A percentile compares a stretch with the other conserved stretches of the same genome.
These are phyloP conservation scores for Spialia ferax DNA, from an alignment of 2,888 invertebrate species.

Conservation along the genomic window DNA sequence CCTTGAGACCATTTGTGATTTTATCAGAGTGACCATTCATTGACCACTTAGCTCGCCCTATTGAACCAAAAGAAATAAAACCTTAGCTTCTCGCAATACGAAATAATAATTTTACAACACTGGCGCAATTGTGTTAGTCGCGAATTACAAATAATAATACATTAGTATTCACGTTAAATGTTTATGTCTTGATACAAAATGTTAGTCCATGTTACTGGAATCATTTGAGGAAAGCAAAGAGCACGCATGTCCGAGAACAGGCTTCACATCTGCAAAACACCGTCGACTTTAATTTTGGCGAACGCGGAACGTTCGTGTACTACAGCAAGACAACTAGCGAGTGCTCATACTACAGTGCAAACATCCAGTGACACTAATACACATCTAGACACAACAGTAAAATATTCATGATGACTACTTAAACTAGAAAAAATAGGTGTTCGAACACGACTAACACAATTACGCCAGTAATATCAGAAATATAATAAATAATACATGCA, in stretches of 20 bases:
- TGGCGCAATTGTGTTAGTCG: slow-evolving; percentile 78
- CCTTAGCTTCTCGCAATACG: slow-evolving; percentile 56
- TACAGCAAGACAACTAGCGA: slow-evolving; percentile 47
- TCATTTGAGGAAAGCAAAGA: slow-evolving; percentile 65
- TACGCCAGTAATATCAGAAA: slow-evolving; percentile 74
- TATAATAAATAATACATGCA: slow-evolving; percentile 63
- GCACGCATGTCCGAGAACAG: slow-evolving; percentile 65
- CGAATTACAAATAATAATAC: slow-evolving; percentile 48
- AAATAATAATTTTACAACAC: slow-evolving; percentile 57
- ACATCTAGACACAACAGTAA: slow-evolving; percentile 45
- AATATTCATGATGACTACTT: slow-evolving; percentile 46
- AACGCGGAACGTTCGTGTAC: slow-evolving; percentile 43
- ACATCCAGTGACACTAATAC: slow-evolving; percentile 53
- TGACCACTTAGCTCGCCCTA: slow-evolving; percentile 68
- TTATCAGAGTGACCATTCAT: slow-evolving; percentile 49
- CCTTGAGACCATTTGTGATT: slow-evolving; percentile 54
- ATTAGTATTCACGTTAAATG: slow-evolving; percentile 50
- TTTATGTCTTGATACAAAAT: slow-evolving; percentile 51
- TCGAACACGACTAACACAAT: slow-evolving; percentile 65
- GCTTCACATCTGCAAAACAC: slow-evolving; percentile 78
- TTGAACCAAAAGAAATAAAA: slow-evolving; percentile 70
- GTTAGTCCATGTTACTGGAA: slow-evolving; percentile 65
- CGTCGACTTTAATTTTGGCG: slow-evolving; percentile 50
- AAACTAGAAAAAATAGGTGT: slow-evolving; percentile 43
- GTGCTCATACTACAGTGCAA: slow-evolving; percentile 60